A percentile compares a stretch with the other conserved stretches of the same genome.
phyloP scores from a whole-genome alignment of 2,113 vertebrate species.

The Anthoscopus minutus region DNA sequence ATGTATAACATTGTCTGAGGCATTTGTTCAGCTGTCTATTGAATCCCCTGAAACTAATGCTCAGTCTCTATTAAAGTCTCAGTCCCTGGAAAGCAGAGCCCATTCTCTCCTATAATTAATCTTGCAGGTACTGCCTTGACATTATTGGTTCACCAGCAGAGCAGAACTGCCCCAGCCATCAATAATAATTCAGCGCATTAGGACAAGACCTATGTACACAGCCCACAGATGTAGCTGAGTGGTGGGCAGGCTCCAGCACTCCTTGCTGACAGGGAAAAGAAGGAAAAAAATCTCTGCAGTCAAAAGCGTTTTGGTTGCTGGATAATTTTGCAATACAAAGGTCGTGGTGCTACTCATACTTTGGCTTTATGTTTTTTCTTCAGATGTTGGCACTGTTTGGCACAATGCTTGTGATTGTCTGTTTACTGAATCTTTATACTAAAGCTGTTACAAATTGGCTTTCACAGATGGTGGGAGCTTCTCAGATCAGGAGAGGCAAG shows the following conservation, averaged over 20 bases:
- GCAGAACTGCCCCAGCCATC: constrained; percentile 80
- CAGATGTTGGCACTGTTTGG: constrained; percentile 62
- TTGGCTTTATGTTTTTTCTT: constrained; percentile 62
- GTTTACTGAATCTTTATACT: constrained; percentile 78
- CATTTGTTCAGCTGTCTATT: constrained; percentile 73
- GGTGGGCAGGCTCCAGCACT: constrained; percentile 25
- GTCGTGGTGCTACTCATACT: constrained; percentile 59
- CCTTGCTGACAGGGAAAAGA: neutral
- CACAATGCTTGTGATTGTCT: constrained; percentile 74
- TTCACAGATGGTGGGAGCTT: constrained; percentile 79
- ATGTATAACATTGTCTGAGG: constrained; percentile 67
- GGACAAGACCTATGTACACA: constrained; percentile 56
- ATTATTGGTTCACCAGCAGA: constrained; percentile 84
- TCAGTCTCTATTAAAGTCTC: constrained; percentile 79
- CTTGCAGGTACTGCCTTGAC: constrained; percentile 81
- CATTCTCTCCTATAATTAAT: constrained; percentile 80
- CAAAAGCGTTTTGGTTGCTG: constrained; percentile 59
- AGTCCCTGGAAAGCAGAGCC: constrained; percentile 72
- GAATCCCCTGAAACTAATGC: constrained; percentile 76
- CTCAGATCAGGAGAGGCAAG: constrained; percentile 73
- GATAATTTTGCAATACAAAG: constrained; percentile 65
- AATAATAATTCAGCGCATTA: constrained; percentile 81
- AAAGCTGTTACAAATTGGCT: constrained; percentile 82
- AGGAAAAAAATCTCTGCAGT: neutral
- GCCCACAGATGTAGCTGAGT: constrained; percentile 57